Evolutionary conservation across 2,888 invertebrate genomes (phyloP).

Genomic region (Caenorhabditis sp.): DNA sequence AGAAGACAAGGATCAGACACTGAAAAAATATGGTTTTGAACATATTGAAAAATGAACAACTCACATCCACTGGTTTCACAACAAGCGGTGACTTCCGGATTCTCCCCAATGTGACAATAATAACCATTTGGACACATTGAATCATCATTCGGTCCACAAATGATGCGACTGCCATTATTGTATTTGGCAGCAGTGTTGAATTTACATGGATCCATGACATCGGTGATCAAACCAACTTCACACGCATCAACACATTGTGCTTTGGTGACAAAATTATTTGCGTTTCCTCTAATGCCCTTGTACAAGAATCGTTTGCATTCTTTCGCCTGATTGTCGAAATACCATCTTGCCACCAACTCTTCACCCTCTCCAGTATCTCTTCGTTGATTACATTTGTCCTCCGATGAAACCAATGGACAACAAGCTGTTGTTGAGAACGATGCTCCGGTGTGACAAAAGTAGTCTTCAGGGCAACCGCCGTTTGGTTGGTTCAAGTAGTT

Average conservation of each 20-base stretch:
- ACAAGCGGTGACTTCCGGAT: constrained; percentile 62
- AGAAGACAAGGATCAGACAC: constrained; percentile 65
- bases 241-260: constrained; percentile 64
- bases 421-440: constrained; percentile 67
- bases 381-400: constrained; percentile 55
- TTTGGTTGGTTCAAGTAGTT: constrained; percentile 66
- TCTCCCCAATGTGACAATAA: constrained; percentile 69
- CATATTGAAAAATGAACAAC: too few relatives aligned
- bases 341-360: constrained; percentile 68
- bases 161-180: constrained; percentile 41
- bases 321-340: constrained; percentile 57
- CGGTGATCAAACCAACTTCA: constrained; percentile 41
- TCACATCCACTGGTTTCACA: constrained; percentile 67
- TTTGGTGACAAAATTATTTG: constrained; percentile 68
- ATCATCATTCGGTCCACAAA: constrained; percentile 54
- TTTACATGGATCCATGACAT: constrained; percentile 61
- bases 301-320: constrained; percentile 67
- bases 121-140: constrained; percentile 62
- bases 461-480: constrained; percentile 66
- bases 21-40: constrained; percentile 26
- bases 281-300: constrained; percentile 67
- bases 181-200: constrained; percentile 57
- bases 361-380: constrained; percentile 62
- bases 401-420: constrained; percentile 53
- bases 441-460: constrained; percentile 57